Conservation (phyloP, 2,113 vertebrate genomes). For the cattle (Bos taurus) region ARS-UCD2.0 NC_037343.1:44758501-44759000, state of each 20-base stretch:
- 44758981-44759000: neutral
- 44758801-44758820: neutral
- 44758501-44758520: neutral
- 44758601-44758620: neutral
- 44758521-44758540: neutral
- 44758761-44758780: neutral
- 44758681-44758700: neutral
- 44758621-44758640: neutral
- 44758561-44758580: neutral
- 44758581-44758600: neutral
- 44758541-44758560: neutral
- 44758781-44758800: neutral
- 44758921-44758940: no score
- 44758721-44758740: neutral
- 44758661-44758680: neutral
- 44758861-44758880: neutral
- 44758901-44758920: neutral
- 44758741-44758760: neutral
- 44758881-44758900: constrained; percentile 16
- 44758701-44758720: neutral
- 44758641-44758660: neutral
- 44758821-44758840: neutral
- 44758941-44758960: neutral
- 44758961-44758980: neutral
- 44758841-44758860: neutral